These are phyloP conservation scores for Collichthys lucidus DNA, from an alignment of 2,113 vertebrate species.

Conservation along the genomic window DNA sequence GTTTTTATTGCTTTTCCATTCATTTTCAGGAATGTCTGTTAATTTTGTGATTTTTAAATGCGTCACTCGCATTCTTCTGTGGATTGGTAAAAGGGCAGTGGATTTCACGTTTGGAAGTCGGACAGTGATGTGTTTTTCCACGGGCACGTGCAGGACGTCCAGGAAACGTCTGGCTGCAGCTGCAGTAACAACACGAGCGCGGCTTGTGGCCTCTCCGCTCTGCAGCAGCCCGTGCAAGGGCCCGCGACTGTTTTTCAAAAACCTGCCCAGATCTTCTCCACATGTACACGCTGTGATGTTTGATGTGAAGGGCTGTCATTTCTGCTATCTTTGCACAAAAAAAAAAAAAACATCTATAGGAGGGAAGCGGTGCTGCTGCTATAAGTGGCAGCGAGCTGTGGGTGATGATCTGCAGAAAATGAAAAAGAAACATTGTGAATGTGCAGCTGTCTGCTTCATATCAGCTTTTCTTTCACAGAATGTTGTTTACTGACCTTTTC, in stretches of 20 bases:
- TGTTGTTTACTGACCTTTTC: background rate
- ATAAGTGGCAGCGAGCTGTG: background rate
- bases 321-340: conserved; percentile 23
- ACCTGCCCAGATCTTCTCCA: conserved; percentile 31
- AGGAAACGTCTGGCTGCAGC: conserved; percentile 73
- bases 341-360: conserved; percentile 15
- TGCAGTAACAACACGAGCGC: conserved; percentile 44
- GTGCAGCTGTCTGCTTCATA: background rate
- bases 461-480: background rate
- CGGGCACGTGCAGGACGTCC: conserved; percentile 60
- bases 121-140: conserved; percentile 64
- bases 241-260: conserved; percentile 22
- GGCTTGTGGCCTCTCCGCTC: conserved; percentile 28
- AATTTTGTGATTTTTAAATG: conserved; percentile 60
- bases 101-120: conserved; percentile 52
- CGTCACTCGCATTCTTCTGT: conserved; percentile 64
- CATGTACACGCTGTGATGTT: conserved; percentile 20
- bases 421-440: background rate
- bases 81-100: conserved; percentile 63
- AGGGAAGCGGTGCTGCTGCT: background rate
- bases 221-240: conserved; percentile 40
- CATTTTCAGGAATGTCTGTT: conserved; percentile 62
- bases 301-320: background rate
- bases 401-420: background rate
- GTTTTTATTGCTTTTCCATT: conserved; percentile 70